Evolutionary conservation across 2,797 vertebrate species (phyloP), one percentile per base, ranked within the genome.

Genomic region (Pseudopleuronectes americanus): DNA sequence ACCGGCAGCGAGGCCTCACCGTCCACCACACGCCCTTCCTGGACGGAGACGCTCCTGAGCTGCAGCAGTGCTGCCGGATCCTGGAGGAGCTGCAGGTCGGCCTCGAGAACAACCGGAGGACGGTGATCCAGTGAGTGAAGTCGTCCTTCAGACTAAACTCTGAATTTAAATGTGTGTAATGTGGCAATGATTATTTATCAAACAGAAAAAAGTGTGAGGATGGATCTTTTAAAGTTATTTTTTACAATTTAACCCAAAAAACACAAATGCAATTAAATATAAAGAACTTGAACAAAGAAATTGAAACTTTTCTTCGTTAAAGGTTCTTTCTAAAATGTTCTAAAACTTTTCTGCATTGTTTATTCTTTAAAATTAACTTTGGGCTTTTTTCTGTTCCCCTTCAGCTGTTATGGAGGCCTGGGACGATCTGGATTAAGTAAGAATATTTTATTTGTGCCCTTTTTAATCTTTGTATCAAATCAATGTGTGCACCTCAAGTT

Each of bases 331-430:
- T 6, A 26, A 26, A 6, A 26, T 26, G 26, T 26, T 26, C 26
- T 26, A 26, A 6, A 26, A 26, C 26, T 26, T 26, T 26, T 31
- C 28, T 31, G 8, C 9, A 36, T 10, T 36, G 9, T 45, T 16
- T 12, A 17, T 17, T 7, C 8, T 57, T 24, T 8, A n/a, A 64
- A n/a, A 51, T 45, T 7, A 17, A 24, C 22, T 47, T 33, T 77
- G 26, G 26, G 4, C 4, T 33, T 51, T 68, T 53, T 24, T 36
- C 4, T 9, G 8, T 12, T 10, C 41, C 19, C 10, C 79, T 85
- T 82, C 93, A 98, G 97, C 89, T 98, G 97, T 79, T 98, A 95
- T 0, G 94, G 96, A 82, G 97, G 96, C 76, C 90, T 98, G 0
- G 96, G 96, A 57, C 94, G 96, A 60, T 98, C 96, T 0, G 96